Base-by-base conservation (phyloP, 2,888 invertebrate genomes). In the Patella caerulea region DNA sequence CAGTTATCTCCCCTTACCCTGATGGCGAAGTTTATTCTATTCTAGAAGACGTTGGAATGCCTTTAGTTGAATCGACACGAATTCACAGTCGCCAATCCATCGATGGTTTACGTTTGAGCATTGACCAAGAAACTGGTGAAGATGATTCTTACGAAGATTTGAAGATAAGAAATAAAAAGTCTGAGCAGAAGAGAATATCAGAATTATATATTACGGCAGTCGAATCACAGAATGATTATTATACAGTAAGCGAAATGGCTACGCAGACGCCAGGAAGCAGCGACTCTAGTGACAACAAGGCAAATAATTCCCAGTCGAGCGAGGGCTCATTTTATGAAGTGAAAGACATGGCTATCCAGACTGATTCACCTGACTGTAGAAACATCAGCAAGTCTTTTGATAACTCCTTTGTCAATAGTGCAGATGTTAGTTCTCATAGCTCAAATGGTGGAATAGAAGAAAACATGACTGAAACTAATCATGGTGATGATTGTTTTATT, bases 1-100 rank as follows among this genome's bases (percentile, higher is more conserved):
- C 53, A 53, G 72, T 52, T 19, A 45, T 72, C n/a, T n/a, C 53
- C n/a, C 29, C n/a, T 24, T 24, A 11, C 9, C 11, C 11, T 24
- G 65, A 65, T 65, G 65, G 29, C 34, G 79, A 72, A 12, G 53
- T 76, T 34, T 29, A 72, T 19, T 77, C 80, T 54, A 65, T 80
- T 5, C 72, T 75, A 15, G 84, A 85, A 72, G 81, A 84, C 55
- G 76, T 86, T 73, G 85, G 86, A 1, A 78, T 82, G 12, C 86
- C 87, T 15, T 72, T 86, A 14, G 81, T 85, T 34, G 88, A 88
- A 79, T 88, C 88, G 11, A 88, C 87, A 17, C 83, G 86, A 56
- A 85, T 87, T 34, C 83, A 85, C 74, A 81, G 86, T 72, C 77
- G 84, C 65, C 82, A 82, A 52, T 85, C 84, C 76, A 77, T 84